Base-by-base conservation (phyloP, 2,113 vertebrate species). In the Ptilorrhoa leucosticta region DNA sequence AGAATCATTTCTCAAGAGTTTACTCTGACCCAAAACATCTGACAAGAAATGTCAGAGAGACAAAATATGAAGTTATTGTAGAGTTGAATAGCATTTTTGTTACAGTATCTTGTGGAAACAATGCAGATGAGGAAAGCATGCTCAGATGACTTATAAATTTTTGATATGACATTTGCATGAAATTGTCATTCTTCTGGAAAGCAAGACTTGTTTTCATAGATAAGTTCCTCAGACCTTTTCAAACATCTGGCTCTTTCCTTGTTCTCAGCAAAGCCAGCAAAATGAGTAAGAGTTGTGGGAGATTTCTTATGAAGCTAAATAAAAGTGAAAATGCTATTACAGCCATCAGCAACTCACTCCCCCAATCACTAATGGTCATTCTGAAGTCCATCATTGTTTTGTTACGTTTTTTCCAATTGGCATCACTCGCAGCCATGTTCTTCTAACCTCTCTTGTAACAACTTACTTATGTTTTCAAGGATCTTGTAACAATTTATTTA, bases 31-130 rank as follows among this genome's bases (percentile, higher is more conserved):
- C 96, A 94, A 86, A 96, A 96, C 45, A 84, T 91, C 58, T 97
- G 90, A 63, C 94, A 95, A 97, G 93, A 94, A 97, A 94, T 96
- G 98, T 91, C 97, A 96, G 87, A 73, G 90, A 97, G 94, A 97
- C 83, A 95, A 97, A 98, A 83, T 70, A 94, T 84, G 73, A 89
- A 96, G 81, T 93, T 95, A 78, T 71, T 90, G 61, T 91, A 39
- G 81, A 83, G 61, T 81, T 94, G 89, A 94, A 90, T 76, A 79
- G 42, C 40, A 40, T 51, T 95, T 93, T 86, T 95, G 45, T 73
- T 88, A 16, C 8, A 42, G 21, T 61, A 26, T 16, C 54, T 13
- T 88, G 22, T 54, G 10, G 54, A 93, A 93, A 66, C 16, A 47
- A 18, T 64, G 47, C 53, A 47, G 31, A 64, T 83, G 48, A 93